A percentile compares a stretch with the other conserved stretches of the same genome.
phyloP scores from a whole-genome alignment of 2,888 invertebrate species.

The Halocaridina rubra region DNA sequence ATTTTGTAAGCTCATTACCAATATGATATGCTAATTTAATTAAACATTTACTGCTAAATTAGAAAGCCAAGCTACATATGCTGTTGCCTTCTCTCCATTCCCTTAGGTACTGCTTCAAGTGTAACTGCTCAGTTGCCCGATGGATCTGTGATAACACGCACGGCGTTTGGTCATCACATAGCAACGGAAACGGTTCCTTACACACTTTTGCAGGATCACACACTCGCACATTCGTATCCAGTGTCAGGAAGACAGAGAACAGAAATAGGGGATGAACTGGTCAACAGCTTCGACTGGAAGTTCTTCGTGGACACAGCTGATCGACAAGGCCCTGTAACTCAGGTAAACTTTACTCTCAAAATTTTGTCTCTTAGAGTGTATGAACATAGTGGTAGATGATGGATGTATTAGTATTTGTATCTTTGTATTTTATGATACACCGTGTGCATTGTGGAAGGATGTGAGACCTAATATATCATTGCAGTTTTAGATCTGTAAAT shows the following conservation, averaged over 20 bases:
- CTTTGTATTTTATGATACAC: no score
- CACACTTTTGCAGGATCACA: constrained; percentile 83
- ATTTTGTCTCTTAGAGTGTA: no score
- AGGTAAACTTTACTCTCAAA: no score
- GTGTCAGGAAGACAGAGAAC: constrained; percentile 91
- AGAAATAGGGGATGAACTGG: constrained; percentile 89
- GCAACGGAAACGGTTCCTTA: constrained; percentile 93
- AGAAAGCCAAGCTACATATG: no score
- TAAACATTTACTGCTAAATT: no score
- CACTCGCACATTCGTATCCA: constrained; percentile 90
- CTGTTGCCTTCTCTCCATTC: background rate
- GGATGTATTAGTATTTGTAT: no score
- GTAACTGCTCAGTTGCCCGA: constrained; percentile 70
- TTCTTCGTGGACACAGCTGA: constrained; percentile 77
- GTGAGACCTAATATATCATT: no score
- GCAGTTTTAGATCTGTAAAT: no score
- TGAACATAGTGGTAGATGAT: no score
- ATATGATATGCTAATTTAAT: background rate
- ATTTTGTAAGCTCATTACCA: background rate
- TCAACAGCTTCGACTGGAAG: constrained; percentile 95
- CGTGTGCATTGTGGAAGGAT: no score
- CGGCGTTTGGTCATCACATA: constrained; percentile 88
- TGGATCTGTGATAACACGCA: constrained; percentile 82
- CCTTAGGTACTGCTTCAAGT: constrained; percentile 61
- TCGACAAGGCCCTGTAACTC: constrained; percentile 26